phyloP scores from a whole-genome alignment of 2,113 vertebrate species.

The Burhinus bistriatus region DNA sequence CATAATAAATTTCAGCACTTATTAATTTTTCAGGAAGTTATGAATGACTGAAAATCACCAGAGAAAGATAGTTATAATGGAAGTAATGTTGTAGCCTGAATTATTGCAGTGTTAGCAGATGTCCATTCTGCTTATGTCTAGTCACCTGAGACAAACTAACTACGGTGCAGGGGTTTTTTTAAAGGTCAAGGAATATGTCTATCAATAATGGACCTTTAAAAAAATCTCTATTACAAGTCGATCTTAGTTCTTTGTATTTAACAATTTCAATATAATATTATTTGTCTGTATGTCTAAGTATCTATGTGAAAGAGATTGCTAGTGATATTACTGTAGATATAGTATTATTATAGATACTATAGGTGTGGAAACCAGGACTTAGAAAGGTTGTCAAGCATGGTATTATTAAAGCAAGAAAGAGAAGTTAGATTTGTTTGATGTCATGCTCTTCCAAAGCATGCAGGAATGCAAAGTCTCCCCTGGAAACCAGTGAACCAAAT shows the following conservation, averaged over 20 bases:
- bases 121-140: background rate
- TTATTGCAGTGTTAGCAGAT: background rate
- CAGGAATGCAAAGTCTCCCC: background rate
- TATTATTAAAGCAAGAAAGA: background rate
- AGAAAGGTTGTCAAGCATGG: background rate
- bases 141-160: background rate
- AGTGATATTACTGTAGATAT: background rate
- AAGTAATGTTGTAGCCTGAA: background rate
- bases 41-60: background rate
- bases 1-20: background rate
- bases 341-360: background rate
- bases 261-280: background rate
- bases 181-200: background rate
- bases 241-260: background rate
- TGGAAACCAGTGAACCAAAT: background rate
- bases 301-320: background rate
- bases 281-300: background rate
- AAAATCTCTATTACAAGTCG: background rate
- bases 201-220: background rate
- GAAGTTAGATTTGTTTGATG: background rate
- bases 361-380: background rate
- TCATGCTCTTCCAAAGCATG: background rate
- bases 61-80: background rate
- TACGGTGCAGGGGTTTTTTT: background rate
- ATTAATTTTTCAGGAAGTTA: slow-evolving; percentile 40